Base-by-base conservation (phyloP, 2,113 vertebrate species). In the Parus major region DNA sequence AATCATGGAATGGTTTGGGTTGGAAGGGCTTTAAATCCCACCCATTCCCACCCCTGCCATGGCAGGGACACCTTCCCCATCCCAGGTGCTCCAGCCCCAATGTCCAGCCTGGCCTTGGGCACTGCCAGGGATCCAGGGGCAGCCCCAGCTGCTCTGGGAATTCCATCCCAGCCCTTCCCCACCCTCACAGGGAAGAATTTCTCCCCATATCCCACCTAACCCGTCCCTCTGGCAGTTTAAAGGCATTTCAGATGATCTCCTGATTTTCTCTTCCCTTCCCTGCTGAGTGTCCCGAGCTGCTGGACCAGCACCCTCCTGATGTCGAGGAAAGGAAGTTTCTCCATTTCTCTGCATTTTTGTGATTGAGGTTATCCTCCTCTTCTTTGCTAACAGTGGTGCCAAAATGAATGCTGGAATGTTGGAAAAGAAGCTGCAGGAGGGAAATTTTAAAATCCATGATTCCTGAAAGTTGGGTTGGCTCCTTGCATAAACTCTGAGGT, bases 241-340 rank as follows among this genome's bases (percentile, higher is more conserved):
- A 57, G 12, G 12, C 15, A 50, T 36, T 66, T 76, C 42, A 29
- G 64, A 44, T 46, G 1, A 27, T 47, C 18, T 86, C n/a, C 64
- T 25, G 44, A 5, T 49, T 88, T 83, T 42, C 29, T 72, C 18
- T 25, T 77, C 60, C 55, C 52, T 77, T 28, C 11, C 50, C 22
- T 27, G 0, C 0, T 0, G 1, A 11, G 64, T 72, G 28, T 31
- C 46, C 33, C n/a, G 18, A 7, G 49, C 19, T 53, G 7, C 31
- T 61, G 82, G 50, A 35, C 15, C 28, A 7, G 2, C 15, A 39
- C 5, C 2, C 11, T 15, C 15, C 3, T 7, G 19, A 18, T 64
- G 33, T 12, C 71, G 35, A 18, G 18, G 35, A 46, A 66, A 81
- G 39, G 52, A 15, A 76, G 11, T 15, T 76, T 28, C 53, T 56